phyloP scores from a whole-genome alignment of 2,797 vertebrate species.

The Anguilla obscura region DNA sequence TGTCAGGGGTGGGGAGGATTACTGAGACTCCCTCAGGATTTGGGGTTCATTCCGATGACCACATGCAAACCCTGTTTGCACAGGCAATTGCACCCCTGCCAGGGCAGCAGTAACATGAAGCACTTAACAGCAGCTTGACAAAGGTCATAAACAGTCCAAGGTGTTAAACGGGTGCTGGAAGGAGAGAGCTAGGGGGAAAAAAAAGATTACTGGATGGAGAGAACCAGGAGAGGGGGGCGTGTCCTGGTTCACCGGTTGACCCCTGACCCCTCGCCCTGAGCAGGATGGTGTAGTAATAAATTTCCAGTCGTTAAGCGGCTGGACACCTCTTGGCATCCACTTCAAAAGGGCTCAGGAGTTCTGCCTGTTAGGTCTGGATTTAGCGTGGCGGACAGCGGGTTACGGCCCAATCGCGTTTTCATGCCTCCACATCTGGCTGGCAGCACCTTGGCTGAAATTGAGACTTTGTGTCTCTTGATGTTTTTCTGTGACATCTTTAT shows the following conservation, averaged over 20 bases:
- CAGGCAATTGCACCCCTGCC: constrained; percentile 54
- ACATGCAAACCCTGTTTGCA: constrained; percentile 60
- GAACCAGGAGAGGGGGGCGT: constrained; percentile 45
- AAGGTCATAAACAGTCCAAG: constrained; percentile 65
- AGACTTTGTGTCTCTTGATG: constrained; percentile 75
- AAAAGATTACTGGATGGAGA: constrained; percentile 33
- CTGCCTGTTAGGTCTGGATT: constrained; percentile 71
- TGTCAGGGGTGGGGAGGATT: constrained; percentile 29
- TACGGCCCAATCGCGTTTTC: constrained; percentile 34
- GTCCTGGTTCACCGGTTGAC: constrained; percentile 62
- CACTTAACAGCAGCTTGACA: constrained; percentile 67
- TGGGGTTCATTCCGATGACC: constrained; percentile 42
- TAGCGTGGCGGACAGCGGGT: constrained; percentile 38
- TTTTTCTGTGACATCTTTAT: constrained; percentile 78
- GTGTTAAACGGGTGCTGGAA: constrained; percentile 72
- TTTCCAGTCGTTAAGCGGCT: constrained; percentile 70
- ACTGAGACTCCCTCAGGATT: constrained; percentile 19
- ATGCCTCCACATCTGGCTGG: constrained; percentile 75
- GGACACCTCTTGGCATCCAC: constrained; percentile 72
- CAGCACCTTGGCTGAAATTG: constrained; percentile 73
- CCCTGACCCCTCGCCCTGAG: constrained; percentile 65
- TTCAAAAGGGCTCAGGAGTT: constrained; percentile 70
- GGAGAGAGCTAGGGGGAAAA: constrained; percentile 31
- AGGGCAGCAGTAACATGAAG: constrained; percentile 64
- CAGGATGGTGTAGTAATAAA: constrained; percentile 71